Percentiles rank a stretch among this genome's conserved stretches.
Conservation (phyloP, 23 tunicate species). For the Styela plicata region DNA sequence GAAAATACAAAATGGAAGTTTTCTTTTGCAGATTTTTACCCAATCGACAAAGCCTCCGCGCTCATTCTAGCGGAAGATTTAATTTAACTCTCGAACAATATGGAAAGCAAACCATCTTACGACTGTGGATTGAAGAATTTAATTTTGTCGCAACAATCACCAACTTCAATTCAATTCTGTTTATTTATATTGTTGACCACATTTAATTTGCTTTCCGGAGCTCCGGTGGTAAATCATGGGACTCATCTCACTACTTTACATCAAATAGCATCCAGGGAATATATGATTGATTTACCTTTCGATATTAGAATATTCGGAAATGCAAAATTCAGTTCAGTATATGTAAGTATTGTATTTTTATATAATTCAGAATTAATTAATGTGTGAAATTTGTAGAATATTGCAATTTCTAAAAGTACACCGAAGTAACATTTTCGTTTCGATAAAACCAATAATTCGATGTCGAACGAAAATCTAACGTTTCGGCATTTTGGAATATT, state of each 20-base stretch:
- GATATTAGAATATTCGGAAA: slow-evolving; percentile 16
- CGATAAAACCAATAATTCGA: too few relatives aligned
- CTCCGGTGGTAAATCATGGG: not conserved
- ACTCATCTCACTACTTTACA: not conserved
- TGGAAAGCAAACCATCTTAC: not conserved
- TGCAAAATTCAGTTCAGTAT: slow-evolving; percentile 4
- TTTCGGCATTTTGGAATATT: too few relatives aligned
- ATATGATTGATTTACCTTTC: not conserved
- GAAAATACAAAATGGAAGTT: too few relatives aligned
- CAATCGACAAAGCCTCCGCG: not conserved
- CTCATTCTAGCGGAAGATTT: not conserved
- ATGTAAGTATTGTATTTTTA: slow-evolving; percentile 37
- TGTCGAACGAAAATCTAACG: too few relatives aligned
- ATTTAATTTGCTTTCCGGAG: not conserved
- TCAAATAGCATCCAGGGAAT: not conserved
- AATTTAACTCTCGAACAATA: not conserved
- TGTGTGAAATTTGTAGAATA: too few relatives aligned
- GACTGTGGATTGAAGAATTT: not conserved
- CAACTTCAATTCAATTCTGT: not conserved
- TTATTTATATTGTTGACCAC: not conserved
- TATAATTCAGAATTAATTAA: too few relatives aligned
- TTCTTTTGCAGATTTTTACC: not conserved
- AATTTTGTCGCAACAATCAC: not conserved
- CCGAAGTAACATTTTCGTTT: too few relatives aligned
- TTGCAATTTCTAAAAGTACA: too few relatives aligned